Base-by-base conservation (phyloP, 2,113 vertebrate genomes). In the Daboia siamensis region DNA sequence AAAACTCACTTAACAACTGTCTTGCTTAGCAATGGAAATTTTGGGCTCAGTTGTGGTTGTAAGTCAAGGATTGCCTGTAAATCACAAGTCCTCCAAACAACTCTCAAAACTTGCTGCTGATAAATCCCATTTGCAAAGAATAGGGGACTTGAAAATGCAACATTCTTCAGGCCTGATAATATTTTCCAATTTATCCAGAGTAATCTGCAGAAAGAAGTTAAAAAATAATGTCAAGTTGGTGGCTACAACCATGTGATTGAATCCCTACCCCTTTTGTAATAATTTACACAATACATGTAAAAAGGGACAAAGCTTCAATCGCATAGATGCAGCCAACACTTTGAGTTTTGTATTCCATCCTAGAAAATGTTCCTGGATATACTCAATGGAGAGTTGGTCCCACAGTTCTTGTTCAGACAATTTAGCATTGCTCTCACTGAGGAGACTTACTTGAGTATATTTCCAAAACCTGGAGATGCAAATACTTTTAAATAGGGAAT, bases 391-490 rank as follows among this genome's bases (percentile, higher is more conserved):
- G 46, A 48, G 17, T 2, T 61, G 84, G 23, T 10, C 0, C 0
- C 4, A 5, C 9, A 86, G 33, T 56, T 94, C 15, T 17, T 20
- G 44, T 86, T 89, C 52, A 91, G 26, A 33, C 90, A 64, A 90
- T 93, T 39, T 92, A 93, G 33, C 12, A 4, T 26, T 61, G 8
- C 15, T 61, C 20, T 57, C 29, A 2, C 0, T 2, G 15, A 84
- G 84, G 39, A 46, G 10, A 29, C 90, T 21, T 55, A 44, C 89
- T 23, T 90, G 69, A n/a, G 24, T 13, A 12, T 0, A 23, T 26
- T 54, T 94, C 89, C 44, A 86, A 86, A 94, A 52, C 24, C 61
- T 91, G 54, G 52, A 56, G 48, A 88, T 90, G 91, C 39, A 69
- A 51, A 91, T 0, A 0, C 13, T 39, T 88, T 87, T 64, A 91